phyloP scores from a whole-genome alignment of 2,888 invertebrate genomes.

The Hydraecia micacea region DNA sequence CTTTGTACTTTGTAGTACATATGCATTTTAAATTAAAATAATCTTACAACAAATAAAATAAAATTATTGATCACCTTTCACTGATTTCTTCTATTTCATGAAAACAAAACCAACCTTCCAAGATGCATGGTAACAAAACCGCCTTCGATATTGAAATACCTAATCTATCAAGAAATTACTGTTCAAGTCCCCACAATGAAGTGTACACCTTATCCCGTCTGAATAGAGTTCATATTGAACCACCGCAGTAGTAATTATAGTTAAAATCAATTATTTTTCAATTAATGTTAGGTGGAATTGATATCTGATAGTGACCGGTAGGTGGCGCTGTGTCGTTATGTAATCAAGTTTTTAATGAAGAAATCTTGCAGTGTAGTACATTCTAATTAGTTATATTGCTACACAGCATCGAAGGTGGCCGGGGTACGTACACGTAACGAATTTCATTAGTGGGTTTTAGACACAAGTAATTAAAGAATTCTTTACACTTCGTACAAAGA shows the following conservation, averaged over 20 bases:
- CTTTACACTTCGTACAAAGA: background rate
- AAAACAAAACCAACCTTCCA: slow-evolving; percentile 31
- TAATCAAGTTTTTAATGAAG: slow-evolving; percentile 58
- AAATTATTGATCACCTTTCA: slow-evolving; percentile 6
- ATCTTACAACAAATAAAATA: slow-evolving; percentile 2
- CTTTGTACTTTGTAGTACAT: slow-evolving; percentile 4
- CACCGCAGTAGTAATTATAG: slow-evolving; percentile 64
- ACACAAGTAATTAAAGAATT: slow-evolving; percentile 11
- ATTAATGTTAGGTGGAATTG: slow-evolving; percentile 69
- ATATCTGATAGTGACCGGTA: slow-evolving; percentile 54
- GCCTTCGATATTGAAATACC: slow-evolving; percentile 37
- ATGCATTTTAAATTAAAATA: slow-evolving; percentile 15
- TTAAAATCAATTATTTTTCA: slow-evolving; percentile 82
- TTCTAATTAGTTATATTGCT: slow-evolving; percentile 42
- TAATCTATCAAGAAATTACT: slow-evolving; percentile 38
- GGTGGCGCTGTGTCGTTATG: slow-evolving; percentile 54
- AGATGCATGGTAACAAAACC: slow-evolving; percentile 30
- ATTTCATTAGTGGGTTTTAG: slow-evolving; percentile 15
- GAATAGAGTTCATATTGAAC: slow-evolving; percentile 64
- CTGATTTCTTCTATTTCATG: slow-evolving; percentile 10
- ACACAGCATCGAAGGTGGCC: background rate
- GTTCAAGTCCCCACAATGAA: slow-evolving; percentile 9
- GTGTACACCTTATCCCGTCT: slow-evolving; percentile 41
- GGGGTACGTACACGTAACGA: slow-evolving; percentile 9
- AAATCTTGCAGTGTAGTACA: slow-evolving; percentile 51